Base-by-base conservation (phyloP, 2,888 invertebrate species). In the Athripsodes cinereus region DNA sequence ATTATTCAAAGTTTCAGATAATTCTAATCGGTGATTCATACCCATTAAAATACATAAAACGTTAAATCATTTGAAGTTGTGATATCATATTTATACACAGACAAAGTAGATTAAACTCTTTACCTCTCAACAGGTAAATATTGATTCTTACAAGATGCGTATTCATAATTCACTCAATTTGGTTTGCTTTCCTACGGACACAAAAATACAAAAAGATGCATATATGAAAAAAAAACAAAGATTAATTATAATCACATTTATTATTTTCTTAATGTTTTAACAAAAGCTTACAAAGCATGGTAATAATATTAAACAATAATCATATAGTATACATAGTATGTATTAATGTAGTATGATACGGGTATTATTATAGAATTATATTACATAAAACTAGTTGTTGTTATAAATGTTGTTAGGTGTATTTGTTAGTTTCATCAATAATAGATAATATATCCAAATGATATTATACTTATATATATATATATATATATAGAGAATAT, bases 181-280 rank as follows among this genome's bases (percentile, higher is more conserved):
- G n/a, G n/a, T n/a, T n/a, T n/a, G n/a, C n/a, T n/a, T n/a, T n/a
- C n/a, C n/a, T n/a, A n/a, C n/a, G n/a, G n/a, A n/a, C n/a, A n/a
- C n/a, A n/a, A n/a, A n/a, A n/a, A n/a, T n/a, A n/a, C n/a, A n/a
- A n/a, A n/a, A n/a, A n/a, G n/a, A n/a, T n/a, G n/a, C n/a, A n/a
- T n/a, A n/a, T n/a, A n/a, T n/a, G n/a, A n/a, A n/a, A n/a, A n/a
- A 31, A 31, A 31, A 31, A 11, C 11, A 31, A 8, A 8, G 11
- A 40, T 53, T 22, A 50, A 53, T 53, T 53, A 44, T 58, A 58
- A 50, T 58, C 58, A 58, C 48, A 58, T 58, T 53, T 53, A 58
- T 49, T 57, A 52, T 22, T 52, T 55, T n/a, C n/a, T 55, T 60
- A 56, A 31, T 31, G 6, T 6, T 31, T 60, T 52, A 60, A 60